These are phyloP conservation scores for Ptyas mucosa DNA, from an alignment of 2,113 vertebrate genomes.

Conservation along the genomic window DNA sequence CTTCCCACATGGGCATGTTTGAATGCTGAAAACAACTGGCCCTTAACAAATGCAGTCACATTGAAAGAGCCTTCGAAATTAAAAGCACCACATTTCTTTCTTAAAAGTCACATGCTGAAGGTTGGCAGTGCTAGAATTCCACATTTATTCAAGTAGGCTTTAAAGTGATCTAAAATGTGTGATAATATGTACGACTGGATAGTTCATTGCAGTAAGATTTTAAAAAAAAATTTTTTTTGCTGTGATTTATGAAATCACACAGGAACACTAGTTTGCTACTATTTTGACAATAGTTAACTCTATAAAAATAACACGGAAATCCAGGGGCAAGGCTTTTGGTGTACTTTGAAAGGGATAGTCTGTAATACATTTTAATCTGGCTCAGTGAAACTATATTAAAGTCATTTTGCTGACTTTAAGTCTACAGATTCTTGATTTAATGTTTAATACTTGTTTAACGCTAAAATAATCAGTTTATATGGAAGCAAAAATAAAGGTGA, in stretches of 20 bases:
- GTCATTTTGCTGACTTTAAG: neutral
- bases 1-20: constrained; percentile 52
- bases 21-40: constrained; percentile 28
- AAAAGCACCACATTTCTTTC: constrained; percentile 9
- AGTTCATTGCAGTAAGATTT: constrained; percentile 14
- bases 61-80: rapidly evolving
- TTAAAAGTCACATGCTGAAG: constrained; percentile 6
- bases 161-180: neutral
- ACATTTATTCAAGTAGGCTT: constrained; percentile 19
- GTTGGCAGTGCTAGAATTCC: neutral
- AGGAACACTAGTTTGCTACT: neutral
- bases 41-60: neutral
- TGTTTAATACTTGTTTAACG: neutral
- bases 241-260: constrained; percentile 7
- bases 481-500: neutral
- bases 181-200: constrained; percentile 3
- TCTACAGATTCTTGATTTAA: neutral
- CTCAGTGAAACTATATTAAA: neutral
- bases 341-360: neutral
- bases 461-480: neutral
- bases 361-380: neutral
- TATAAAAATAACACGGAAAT: neutral
- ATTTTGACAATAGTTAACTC: neutral
- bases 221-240: constrained; percentile 16
- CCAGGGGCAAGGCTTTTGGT: constrained; percentile 12